phyloP scores from a whole-genome alignment of 2,797 vertebrate genomes.

The Champsocephalus esox region DNA sequence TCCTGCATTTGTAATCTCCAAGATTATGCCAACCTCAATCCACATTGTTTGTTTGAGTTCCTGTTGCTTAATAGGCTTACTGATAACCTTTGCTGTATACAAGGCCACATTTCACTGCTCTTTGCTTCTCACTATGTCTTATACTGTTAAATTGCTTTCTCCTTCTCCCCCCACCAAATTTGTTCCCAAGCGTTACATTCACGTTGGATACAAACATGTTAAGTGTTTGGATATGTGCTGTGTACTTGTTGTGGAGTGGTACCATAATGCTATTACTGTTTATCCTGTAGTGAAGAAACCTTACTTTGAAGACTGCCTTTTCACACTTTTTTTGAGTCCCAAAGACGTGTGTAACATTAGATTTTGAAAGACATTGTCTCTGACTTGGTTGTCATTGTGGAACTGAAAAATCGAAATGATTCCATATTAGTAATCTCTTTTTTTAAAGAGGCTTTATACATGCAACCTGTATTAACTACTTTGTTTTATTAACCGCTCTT shows the following conservation, averaged over 20 bases:
- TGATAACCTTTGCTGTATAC: conserved; percentile 27
- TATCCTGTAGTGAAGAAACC: neutral
- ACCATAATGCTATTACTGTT: neutral
- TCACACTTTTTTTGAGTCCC: neutral
- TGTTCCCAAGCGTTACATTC: neutral
- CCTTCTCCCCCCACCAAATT: too few species aligned
- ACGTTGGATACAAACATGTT: neutral
- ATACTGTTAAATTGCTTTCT: too few species aligned
- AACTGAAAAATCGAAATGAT: conserved; percentile 3
- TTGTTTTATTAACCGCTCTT: neutral
- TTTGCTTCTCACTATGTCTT: neutral
- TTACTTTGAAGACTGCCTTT: neutral
- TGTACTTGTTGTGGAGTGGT: neutral
- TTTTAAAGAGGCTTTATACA: conserved; percentile 7
- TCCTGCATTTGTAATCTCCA: conserved; percentile 59
- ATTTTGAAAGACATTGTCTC: neutral
- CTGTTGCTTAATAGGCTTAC: conserved; percentile 46
- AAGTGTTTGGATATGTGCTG: neutral
- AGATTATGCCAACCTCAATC: conserved; percentile 60
- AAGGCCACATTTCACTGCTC: neutral
- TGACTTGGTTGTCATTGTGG: neutral
- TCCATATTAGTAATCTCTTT: neutral
- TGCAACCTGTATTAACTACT: neutral
- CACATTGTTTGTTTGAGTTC: conserved; percentile 49
- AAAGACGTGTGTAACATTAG: too few species aligned